These are phyloP conservation scores for Tetramorium simillimum DNA, from an alignment of 1,140 invertebrate species.

Conservation along the genomic window DNA sequence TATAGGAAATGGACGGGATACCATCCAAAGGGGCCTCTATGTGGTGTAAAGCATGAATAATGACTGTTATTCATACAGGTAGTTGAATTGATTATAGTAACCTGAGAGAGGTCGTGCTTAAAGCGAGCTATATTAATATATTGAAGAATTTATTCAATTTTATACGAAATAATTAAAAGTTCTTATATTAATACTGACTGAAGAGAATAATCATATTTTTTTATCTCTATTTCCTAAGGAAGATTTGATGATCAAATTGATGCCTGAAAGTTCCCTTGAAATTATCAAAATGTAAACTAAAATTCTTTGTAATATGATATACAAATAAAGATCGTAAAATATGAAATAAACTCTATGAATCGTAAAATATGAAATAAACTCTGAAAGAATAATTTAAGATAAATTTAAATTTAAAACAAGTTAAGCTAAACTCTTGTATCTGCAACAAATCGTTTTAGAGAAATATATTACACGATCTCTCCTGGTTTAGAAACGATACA, in stretches of 20 bases:
- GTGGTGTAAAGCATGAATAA: slow-evolving; percentile 33
- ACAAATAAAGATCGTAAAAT: background rate
- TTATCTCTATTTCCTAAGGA: background rate
- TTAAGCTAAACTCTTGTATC: background rate
- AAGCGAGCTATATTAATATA: background rate
- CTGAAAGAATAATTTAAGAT: background rate
- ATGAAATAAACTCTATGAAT: background rate
- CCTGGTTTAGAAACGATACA: slow-evolving; percentile 16
- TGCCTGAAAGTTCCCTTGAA: slow-evolving; percentile 2
- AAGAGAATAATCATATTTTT: slow-evolving; percentile 26
- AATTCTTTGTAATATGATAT: slow-evolving; percentile 8
- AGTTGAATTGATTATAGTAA: slow-evolving; percentile 40
- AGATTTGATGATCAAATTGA: background rate
- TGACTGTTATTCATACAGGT: background rate
- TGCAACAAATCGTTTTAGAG: background rate
- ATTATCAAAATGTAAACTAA: background rate
- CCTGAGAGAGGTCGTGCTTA: slow-evolving; percentile 24
- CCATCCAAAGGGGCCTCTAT: slow-evolving; percentile 73
- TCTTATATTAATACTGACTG: background rate
- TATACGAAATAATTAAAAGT: slow-evolving; percentile 5
- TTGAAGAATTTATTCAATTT: slow-evolving; percentile 9
- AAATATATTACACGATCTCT: slow-evolving; percentile 24
- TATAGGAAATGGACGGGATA: slow-evolving; percentile 84
- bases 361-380: no score
- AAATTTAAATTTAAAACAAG: slow-evolving; percentile 5